phyloP scores from a whole-genome alignment of 2,797 vertebrate species.

The Chaunax sp. region DNA sequence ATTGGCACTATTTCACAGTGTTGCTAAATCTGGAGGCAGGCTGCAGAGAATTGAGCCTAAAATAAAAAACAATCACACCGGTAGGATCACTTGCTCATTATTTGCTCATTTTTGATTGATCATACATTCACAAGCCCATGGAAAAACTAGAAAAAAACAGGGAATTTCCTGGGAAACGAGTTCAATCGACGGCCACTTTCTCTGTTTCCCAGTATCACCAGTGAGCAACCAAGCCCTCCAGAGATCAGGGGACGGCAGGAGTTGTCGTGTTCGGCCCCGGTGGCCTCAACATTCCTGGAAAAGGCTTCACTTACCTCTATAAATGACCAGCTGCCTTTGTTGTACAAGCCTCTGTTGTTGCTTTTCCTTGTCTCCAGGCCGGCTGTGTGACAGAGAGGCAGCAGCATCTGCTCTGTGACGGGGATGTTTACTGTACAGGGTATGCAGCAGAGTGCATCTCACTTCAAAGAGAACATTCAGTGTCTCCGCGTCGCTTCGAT shows the following conservation, averaged over 20 bases:
- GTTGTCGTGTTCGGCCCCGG: slow-evolving; percentile 15
- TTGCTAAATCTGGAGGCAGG: background rate
- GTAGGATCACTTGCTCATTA: background rate
- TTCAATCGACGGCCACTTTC: background rate
- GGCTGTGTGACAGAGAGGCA: slow-evolving; percentile 33
- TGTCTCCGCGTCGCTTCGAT: slow-evolving; percentile 65
- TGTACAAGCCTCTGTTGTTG: slow-evolving; percentile 32
- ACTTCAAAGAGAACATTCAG: slow-evolving; percentile 55
- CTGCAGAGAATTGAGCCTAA: background rate
- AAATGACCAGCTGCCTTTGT: slow-evolving; percentile 57
- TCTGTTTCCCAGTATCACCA: slow-evolving; percentile 6
- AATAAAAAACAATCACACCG: background rate
- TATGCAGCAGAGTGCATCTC: slow-evolving; percentile 48
- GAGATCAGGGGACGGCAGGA: slow-evolving; percentile 42
- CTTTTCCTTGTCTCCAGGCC: slow-evolving; percentile 34
- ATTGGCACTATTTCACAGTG: background rate
- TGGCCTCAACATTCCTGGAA: slow-evolving; percentile 31
- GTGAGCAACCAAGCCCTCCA: slow-evolving; percentile 19
- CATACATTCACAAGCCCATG: background rate
- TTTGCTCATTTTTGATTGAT: background rate
- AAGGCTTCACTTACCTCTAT: slow-evolving; percentile 36
- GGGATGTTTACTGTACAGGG: slow-evolving; percentile 19
- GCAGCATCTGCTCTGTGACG: slow-evolving; percentile 46
- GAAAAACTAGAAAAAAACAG: background rate
- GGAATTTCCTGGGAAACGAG: background rate